Base-by-base conservation (phyloP, 2,113 vertebrate genomes). In the Todiramphus chloris region DNA sequence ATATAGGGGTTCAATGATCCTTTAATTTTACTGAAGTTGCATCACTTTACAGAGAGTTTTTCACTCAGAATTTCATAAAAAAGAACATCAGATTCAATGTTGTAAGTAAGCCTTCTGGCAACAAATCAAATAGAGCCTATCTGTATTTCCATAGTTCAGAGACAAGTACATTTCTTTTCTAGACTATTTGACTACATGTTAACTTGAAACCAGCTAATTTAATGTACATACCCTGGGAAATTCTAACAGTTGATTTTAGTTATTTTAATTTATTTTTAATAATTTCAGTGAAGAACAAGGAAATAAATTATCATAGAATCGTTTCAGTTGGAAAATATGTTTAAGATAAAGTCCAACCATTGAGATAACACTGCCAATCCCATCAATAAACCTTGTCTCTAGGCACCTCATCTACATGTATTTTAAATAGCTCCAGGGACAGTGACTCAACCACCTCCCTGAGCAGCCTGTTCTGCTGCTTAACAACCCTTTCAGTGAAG, bases 1-100 rank as follows among this genome's bases (percentile, higher is more conserved):
- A 91, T 31, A 67, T 6, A 51, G 19, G 9, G 2, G 0, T 19
- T 12, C 7, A 79, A 30, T 2, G 77, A 37, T 63, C 0, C 1
- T 87, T 89, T 87, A 7, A 39, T 77, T 94, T 87, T 89, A 44
- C 20, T 66, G 35, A 31, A 39, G 5, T 39, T 53, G 9, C 16
- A 62, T 64, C 27, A 66, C 13, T 95, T 89, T 44, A 67, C 2
- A 41, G 24, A 66, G 10, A 46, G 31, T 8, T 67, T 70, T 80
- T 60, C n/a, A 41, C 13, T 41, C 16, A 58, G 13, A 78, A 81
- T 74, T 70, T 75, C 13, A 37, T 78, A 28, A 66, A 70, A 80
- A 81, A 58, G 7, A 62, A 24, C 9, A 41, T 30, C 5, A 30
- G 4, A 35, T 81, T 69, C 44, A 77, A 46, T 10, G 2, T 35